Evolutionary conservation across 2,113 vertebrate species (phyloP).

Genomic region (Vanacampus margaritifer): DNA sequence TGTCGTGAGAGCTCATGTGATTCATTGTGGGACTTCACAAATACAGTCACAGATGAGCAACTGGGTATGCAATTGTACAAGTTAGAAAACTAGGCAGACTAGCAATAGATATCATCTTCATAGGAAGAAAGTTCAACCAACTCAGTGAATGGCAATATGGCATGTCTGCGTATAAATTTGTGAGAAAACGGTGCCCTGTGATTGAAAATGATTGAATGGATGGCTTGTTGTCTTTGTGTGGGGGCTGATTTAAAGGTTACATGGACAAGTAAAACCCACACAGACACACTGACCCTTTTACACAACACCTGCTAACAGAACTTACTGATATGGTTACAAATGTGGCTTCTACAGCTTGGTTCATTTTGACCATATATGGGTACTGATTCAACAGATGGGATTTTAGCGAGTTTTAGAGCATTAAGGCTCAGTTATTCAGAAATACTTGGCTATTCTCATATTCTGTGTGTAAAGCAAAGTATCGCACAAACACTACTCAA

Average conservation of each 20-base stretch:
- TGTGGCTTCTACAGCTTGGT: neutral
- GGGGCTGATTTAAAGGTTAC: too few relatives aligned
- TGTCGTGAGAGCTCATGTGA: too few relatives aligned
- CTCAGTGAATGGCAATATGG: too few relatives aligned
- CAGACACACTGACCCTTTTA: too few relatives aligned
- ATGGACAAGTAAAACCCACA: too few relatives aligned
- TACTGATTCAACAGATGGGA: neutral
- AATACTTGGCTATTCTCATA: neutral
- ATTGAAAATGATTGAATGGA: too few relatives aligned
- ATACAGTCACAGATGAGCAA: neutral
- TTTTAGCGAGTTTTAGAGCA: neutral
- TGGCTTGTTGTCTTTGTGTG: too few relatives aligned
- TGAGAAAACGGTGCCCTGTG: too few relatives aligned
- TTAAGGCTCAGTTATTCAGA: neutral
- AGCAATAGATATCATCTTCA: neutral
- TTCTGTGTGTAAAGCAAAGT: neutral
- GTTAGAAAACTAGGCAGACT: neutral
- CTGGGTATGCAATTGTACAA: neutral
- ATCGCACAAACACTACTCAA: neutral
- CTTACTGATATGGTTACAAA: slow-evolving; percentile 6
- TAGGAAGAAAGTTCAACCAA: neutral
- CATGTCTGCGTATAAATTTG: too few relatives aligned
- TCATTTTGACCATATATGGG: neutral
- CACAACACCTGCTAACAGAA: neutral
- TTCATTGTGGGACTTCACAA: neutral